Conservation (phyloP, 2,888 invertebrate species). For the Diaperis boleti region DNA sequence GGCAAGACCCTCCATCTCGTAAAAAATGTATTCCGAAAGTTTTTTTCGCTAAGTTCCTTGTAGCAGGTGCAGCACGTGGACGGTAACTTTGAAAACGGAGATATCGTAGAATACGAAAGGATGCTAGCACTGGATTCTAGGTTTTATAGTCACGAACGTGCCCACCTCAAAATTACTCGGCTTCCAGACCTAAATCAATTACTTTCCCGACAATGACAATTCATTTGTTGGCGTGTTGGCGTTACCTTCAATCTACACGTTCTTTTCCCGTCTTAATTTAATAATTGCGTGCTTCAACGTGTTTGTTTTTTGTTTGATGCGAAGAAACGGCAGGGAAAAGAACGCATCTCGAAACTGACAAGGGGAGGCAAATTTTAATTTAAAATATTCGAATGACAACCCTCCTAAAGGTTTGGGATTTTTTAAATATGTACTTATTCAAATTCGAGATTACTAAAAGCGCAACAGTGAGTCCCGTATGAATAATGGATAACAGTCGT, state of each 20-base stretch:
- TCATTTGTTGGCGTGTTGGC: conserved; percentile 8
- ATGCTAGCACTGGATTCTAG: conserved; percentile 7
- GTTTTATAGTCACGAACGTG: conserved; percentile 31
- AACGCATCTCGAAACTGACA: neutral
- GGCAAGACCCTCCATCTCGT: too few relatives aligned
- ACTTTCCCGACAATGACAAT: conserved; percentile 30
- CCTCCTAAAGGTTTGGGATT: neutral
- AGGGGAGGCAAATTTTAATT: conserved; percentile 1
- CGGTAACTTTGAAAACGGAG: conserved; percentile 22
- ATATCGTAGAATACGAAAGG: conserved; percentile 25
- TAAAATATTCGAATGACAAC: conserved; percentile 11
- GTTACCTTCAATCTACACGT: conserved; percentile 25
- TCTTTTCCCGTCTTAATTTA: conserved; percentile 15
- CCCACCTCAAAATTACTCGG: conserved; percentile 20
- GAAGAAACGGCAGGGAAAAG: neutral
- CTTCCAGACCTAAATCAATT: conserved; percentile 24
- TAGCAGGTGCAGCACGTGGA: conserved; percentile 29
- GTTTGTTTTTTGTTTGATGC: conserved; percentile 12
- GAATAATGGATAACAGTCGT: conserved; percentile 5
- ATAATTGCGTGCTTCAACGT: conserved; percentile 23
- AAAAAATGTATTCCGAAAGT: too few relatives aligned
- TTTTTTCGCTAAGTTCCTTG: conserved; percentile 3
- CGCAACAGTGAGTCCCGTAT: conserved; percentile 7
- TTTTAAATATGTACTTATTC: conserved; percentile 8
- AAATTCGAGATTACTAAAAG: neutral